Evolutionary conservation across 1,140 invertebrate genomes (phyloP).

Genomic region (Philaenus spumarius): DNA sequence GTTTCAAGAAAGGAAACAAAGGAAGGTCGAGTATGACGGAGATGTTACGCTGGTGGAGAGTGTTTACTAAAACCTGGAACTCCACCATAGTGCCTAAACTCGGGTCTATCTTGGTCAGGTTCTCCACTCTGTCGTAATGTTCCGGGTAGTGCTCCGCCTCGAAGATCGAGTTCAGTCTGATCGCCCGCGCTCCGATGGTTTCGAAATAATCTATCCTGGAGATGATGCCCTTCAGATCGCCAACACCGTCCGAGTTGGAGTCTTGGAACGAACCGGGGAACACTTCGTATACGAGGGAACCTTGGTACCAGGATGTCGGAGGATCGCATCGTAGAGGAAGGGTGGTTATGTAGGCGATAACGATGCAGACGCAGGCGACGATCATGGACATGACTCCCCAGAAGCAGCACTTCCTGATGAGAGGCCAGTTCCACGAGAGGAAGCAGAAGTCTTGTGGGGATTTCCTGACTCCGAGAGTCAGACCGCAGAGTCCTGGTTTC

Average conservation of each 20-base stretch:
- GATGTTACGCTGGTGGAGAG: slow-evolving; percentile 58
- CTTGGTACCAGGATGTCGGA: slow-evolving; percentile 66
- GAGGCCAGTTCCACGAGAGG: slow-evolving; percentile 72
- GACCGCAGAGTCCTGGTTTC: slow-evolving; percentile 43
- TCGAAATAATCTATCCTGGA: slow-evolving; percentile 60
- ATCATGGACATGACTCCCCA: slow-evolving; percentile 61
- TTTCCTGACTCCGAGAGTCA: slow-evolving; percentile 50
- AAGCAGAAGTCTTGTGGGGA: slow-evolving; percentile 55
- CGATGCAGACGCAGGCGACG: slow-evolving; percentile 58
- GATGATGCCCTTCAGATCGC: slow-evolving; percentile 62
- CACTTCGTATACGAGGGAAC: slow-evolving; percentile 72
- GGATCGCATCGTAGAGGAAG: slow-evolving; percentile 65
- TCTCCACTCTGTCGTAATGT: slow-evolving; percentile 55
- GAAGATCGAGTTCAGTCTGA: slow-evolving; percentile 71
- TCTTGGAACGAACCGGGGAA: slow-evolving; percentile 77
- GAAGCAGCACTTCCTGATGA: slow-evolving; percentile 63
- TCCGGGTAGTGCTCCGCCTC: slow-evolving; percentile 60
- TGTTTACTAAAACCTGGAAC: slow-evolving; percentile 51
- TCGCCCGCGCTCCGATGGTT: slow-evolving; percentile 53
- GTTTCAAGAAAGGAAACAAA: slow-evolving; percentile 49
- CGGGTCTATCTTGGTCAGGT: slow-evolving; percentile 51
- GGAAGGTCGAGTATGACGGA: slow-evolving; percentile 67
- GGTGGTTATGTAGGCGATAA: slow-evolving; percentile 58
- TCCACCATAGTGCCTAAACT: slow-evolving; percentile 57
- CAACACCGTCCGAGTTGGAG: slow-evolving; percentile 60